Conservation (phyloP, 2,797 vertebrate species). For the Syngnathus rostellatus region DNA sequence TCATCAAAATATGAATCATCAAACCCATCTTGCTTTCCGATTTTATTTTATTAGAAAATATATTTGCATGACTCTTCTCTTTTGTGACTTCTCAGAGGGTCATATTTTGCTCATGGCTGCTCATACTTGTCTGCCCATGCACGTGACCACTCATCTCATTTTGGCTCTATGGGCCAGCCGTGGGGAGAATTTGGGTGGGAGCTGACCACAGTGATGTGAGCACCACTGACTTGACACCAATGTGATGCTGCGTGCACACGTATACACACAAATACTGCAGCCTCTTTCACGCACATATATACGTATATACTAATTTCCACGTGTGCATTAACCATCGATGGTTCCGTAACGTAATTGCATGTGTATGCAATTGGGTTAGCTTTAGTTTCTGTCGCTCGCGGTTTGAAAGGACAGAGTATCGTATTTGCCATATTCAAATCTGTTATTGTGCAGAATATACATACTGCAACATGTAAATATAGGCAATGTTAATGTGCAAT, state of each 20-base stretch:
- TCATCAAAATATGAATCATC: neutral
- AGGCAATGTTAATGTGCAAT: neutral
- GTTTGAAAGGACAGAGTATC: conserved; percentile 15
- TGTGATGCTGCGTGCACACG: conserved; percentile 11
- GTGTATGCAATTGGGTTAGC: conserved; percentile 14
- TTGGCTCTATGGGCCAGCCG: conserved; percentile 36
- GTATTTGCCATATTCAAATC: conserved; percentile 19
- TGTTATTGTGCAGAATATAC: neutral
- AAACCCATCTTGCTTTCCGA: neutral
- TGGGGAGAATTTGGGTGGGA: conserved; percentile 40
- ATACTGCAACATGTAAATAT: neutral
- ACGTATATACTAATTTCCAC: conserved; percentile 40
- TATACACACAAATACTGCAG: conserved; percentile 12
- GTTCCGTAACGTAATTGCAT: conserved; percentile 40
- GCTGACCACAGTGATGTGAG: conserved; percentile 59
- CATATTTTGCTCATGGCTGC: conserved; percentile 3
- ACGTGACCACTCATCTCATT: conserved; percentile 41
- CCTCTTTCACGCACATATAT: conserved; percentile 19
- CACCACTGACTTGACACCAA: conserved; percentile 18
- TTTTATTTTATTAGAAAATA: neutral
- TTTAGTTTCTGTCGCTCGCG: conserved; percentile 36
- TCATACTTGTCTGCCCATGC: conserved; percentile 36
- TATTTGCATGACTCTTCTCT: neutral
- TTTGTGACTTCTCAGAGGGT: neutral
- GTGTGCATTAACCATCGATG: conserved; percentile 49